A percentile compares a stretch with the other conserved stretches of the same genome.
phyloP scores from a whole-genome alignment of 2,113 vertebrate genomes.

The cattle (Bos taurus) region ARS-UCD2.0 NC_037336.1:85412501-85413000 shows the following conservation, averaged over 20 bases:
- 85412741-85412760: not conserved
- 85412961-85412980: not conserved
- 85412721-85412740: not conserved
- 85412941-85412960: not conserved
- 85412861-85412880: not conserved
- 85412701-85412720: not conserved
- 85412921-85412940: not conserved
- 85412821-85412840: not conserved
- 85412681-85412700: not conserved
- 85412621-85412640: not conserved
- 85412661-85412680: not conserved
- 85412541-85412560: not conserved
- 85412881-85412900: not conserved
- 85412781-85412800: not conserved
- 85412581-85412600: not conserved
- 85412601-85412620: not conserved
- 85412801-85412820: not conserved
- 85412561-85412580: not conserved
- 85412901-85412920: not conserved
- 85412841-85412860: not conserved
- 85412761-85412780: not conserved
- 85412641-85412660: not conserved
- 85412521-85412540: not conserved
- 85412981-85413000: not conserved
- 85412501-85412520: not conserved